phyloP scores from a whole-genome alignment of 2,888 invertebrate species.

The Odontocerum albicorne region DNA sequence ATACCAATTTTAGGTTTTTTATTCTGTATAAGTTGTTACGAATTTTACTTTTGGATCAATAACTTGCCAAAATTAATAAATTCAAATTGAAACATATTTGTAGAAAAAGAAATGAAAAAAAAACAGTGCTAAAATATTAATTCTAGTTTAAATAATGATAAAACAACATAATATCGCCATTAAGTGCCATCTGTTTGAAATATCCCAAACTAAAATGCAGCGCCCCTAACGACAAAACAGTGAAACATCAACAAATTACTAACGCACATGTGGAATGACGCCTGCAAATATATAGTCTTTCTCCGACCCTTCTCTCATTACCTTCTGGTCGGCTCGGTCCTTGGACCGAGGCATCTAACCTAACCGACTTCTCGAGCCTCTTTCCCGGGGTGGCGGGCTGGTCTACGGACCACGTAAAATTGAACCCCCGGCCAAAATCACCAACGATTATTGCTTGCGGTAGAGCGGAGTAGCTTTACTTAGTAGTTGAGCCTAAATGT shows the following conservation, averaged over 20 bases:
- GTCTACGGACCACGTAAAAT: slow-evolving; percentile 54
- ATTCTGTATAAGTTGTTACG: too few species aligned
- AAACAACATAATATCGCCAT: too few species aligned
- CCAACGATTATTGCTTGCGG: not conserved
- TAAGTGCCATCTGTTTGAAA: slow-evolving; percentile 7
- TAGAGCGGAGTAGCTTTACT: not conserved
- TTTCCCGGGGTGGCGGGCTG: slow-evolving; percentile 55
- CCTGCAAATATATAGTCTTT: not conserved
- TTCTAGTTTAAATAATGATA: too few species aligned
- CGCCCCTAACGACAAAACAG: not conserved
- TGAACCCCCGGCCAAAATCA: slow-evolving; percentile 47
- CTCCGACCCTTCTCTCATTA: not conserved
- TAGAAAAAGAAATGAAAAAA: too few species aligned
- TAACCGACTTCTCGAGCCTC: slow-evolving; percentile 58
- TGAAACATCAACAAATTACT: too few species aligned
- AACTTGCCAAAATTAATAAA: too few species aligned
- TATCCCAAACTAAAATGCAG: slow-evolving; percentile 6
- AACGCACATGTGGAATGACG: not conserved
- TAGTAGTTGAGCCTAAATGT: too few species aligned
- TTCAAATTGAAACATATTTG: too few species aligned
- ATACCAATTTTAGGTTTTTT: too few species aligned
- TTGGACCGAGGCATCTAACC: slow-evolving; percentile 53
- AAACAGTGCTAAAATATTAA: too few species aligned
- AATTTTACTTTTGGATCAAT: too few species aligned
- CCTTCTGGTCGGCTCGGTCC: slow-evolving; percentile 24